A percentile compares a stretch with the other conserved stretches of the same genome.
Conservation (phyloP, 2,797 vertebrate species). For the Apodemus agrarius region DNA sequence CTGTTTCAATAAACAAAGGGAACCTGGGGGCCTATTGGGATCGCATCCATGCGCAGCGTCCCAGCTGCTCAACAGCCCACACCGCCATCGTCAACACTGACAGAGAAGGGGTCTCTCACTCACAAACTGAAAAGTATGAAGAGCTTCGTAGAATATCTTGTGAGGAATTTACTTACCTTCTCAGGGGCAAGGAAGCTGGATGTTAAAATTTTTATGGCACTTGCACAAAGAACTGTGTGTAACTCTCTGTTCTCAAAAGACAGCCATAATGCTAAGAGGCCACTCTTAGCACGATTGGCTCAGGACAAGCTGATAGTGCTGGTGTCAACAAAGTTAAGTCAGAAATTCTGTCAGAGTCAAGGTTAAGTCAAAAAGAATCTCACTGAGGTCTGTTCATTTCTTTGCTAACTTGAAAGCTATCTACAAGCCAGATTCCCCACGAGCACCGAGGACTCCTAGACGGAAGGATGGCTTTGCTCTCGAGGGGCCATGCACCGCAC, state of each 20-base stretch:
- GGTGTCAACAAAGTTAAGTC: not conserved
- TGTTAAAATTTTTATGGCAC: not conserved
- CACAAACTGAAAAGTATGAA: not conserved
- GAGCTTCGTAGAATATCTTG: accelerated
- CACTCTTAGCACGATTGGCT: not conserved
- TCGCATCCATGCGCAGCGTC: not conserved
- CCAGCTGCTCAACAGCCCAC: not conserved
- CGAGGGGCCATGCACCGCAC: accelerated
- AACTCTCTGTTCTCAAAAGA: not conserved
- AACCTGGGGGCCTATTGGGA: not conserved
- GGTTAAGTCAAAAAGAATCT: not conserved
- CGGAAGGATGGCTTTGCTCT: not conserved
- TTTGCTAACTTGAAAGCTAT: not conserved
- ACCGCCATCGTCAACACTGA: not conserved
- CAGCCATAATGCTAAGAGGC: not conserved
- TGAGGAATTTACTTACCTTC: not conserved
- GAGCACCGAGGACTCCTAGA: not conserved
- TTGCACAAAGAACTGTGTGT: not conserved
- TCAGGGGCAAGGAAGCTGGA: not conserved
- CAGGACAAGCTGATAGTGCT: not conserved
- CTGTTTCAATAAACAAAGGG: slow-evolving; percentile 43
- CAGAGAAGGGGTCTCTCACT: not conserved
- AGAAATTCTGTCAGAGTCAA: not conserved
- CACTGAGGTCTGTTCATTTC: not conserved
- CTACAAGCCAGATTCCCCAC: too few species aligned